Evolutionary conservation across 1,140 invertebrate genomes (phyloP), one percentile per base, ranked within the genome.

Genomic region (Cydia fagiglandana): DNA sequence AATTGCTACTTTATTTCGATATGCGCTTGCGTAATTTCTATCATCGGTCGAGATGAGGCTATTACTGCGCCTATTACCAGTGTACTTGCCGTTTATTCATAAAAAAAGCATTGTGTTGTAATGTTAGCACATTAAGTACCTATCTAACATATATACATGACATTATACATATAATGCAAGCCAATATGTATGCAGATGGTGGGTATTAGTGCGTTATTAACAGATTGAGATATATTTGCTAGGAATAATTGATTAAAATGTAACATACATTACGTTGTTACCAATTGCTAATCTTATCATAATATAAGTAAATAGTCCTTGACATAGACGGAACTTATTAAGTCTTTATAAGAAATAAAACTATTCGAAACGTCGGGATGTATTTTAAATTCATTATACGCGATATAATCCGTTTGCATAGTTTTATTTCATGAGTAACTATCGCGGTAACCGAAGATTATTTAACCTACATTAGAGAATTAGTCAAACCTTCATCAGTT

Each of bases 1-100:
- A 70, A 45, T 70, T 45, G 66, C 66, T 70, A 70, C 66, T 70
- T 70, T 70, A 45, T 70, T 70, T 70, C 66, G 66, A 70, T 45
- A 70, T 70, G 20, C 30, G 66, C 34, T 38, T 38, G 34, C 66
- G 66, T 70, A 70, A 70, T 70, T 70, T 70, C 66, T 70, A 70
- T 38, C 66, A 38, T 70, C 24, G 28, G 12, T 38, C 1, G 30
- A 38, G 66, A 70, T 70, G 66, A 20, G 30, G 30, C 34, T 70
- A 38, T 70, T 70, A 70, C 34, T 70, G 34, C 28, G 30, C 6
- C 64, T 68, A 68, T 68, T 30, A 64, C 30, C 28, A 34, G 56
- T 68, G 64, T 34, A 68, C 5, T 68, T 68, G 20, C 56, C 15
- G 56, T 24, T 61, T 61, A 61, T 20, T 61, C 10, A 61, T 53